phyloP scores from a whole-genome alignment of 2,888 invertebrate species.

The Invenusta paracnida region DNA sequence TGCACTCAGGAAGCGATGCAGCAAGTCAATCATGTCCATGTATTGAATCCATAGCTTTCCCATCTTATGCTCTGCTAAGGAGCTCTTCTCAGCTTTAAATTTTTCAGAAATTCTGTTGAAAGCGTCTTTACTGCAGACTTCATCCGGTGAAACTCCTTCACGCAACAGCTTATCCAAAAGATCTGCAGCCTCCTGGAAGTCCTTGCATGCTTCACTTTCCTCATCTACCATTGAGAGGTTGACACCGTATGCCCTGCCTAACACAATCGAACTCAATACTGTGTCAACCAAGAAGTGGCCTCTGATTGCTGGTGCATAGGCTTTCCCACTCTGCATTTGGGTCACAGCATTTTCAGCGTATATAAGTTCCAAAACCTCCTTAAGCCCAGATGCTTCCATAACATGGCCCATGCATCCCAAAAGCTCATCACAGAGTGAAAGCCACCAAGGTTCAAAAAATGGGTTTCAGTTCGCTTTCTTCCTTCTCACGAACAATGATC shows the following conservation, averaged over 20 bases:
- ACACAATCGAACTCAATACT: slow-evolving; percentile 41
- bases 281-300: slow-evolving; percentile 48
- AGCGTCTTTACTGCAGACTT: neutral
- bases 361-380: slow-evolving; percentile 48
- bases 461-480: slow-evolving; percentile 43
- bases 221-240: neutral
- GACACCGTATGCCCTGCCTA: neutral
- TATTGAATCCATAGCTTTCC: slow-evolving; percentile 47
- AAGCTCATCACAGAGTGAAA: slow-evolving; percentile 49
- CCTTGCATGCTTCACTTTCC: neutral
- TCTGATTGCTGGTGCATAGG: slow-evolving; percentile 46
- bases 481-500: slow-evolving; percentile 37
- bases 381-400: slow-evolving; percentile 48
- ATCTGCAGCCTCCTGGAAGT: neutral
- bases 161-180: neutral
- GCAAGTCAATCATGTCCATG: slow-evolving; percentile 48
- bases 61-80: slow-evolving; percentile 31
- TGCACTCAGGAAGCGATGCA: slow-evolving; percentile 47
- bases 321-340: slow-evolving; percentile 50
- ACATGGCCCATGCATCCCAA: slow-evolving; percentile 48
- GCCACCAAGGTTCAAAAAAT: slow-evolving; percentile 46
- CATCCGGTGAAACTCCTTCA: neutral
- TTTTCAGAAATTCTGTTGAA: neutral
- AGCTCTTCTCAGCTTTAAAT: neutral
- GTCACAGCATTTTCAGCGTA: slow-evolving; percentile 48